phyloP scores from a whole-genome alignment of 2,888 invertebrate species.

The Furcula furcula region DNA sequence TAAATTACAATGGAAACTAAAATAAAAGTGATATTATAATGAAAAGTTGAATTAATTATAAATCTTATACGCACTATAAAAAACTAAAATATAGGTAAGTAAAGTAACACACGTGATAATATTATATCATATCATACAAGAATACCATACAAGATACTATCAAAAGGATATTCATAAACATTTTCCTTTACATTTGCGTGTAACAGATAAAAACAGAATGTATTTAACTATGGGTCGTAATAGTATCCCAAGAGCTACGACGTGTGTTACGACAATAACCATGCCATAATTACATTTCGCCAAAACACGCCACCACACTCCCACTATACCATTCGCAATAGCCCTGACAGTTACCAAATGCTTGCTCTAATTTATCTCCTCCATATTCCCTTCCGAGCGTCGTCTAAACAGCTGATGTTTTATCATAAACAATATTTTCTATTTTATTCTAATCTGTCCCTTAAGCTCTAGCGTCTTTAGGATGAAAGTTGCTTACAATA shows the following conservation, averaged over 20 bases:
- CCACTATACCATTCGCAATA: slow-evolving; percentile 26
- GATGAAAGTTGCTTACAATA: slow-evolving; percentile 8
- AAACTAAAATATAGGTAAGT: too few relatives aligned
- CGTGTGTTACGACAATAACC: background rate
- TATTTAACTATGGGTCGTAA: background rate
- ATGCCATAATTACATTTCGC: background rate
- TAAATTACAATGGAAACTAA: too few relatives aligned
- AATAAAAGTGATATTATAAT: too few relatives aligned
- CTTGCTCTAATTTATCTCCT: slow-evolving; percentile 44
- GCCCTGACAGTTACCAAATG: slow-evolving; percentile 39
- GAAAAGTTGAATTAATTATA: too few relatives aligned
- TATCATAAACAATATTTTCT: slow-evolving; percentile 36
- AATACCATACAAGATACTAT: too few relatives aligned
- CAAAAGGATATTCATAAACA: too few relatives aligned
- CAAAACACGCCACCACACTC: background rate
- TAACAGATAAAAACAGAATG: background rate
- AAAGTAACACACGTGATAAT: too few relatives aligned
- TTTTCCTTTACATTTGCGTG: too few relatives aligned
- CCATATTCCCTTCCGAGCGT: slow-evolving; percentile 38
- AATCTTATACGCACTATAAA: too few relatives aligned
- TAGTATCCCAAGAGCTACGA: background rate
- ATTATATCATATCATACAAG: too few relatives aligned
- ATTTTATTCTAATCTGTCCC: slow-evolving; percentile 13
- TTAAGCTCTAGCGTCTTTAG: slow-evolving; percentile 6
- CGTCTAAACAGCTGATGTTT: slow-evolving; percentile 50